Evolutionary conservation across 2,888 invertebrate genomes (phyloP).

Genomic region (Deilephila porcellus): DNA sequence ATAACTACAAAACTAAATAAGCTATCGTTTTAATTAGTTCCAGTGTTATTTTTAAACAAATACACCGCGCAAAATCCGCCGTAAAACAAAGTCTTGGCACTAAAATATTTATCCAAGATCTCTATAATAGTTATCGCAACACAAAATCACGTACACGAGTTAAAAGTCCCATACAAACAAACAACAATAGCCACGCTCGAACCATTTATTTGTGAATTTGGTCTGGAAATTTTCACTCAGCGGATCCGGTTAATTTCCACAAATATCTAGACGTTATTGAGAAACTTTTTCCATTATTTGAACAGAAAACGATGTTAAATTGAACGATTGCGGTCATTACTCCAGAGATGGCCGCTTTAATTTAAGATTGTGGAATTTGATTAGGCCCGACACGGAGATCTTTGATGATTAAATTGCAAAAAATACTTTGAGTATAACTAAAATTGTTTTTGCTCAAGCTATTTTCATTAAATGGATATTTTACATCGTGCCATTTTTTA

Average conservation of each 20-base stretch:
- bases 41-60: background rate
- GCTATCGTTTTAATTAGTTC: background rate
- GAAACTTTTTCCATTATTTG: constrained; percentile 68
- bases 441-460: background rate
- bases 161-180: background rate
- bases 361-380: constrained; percentile 38
- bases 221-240: constrained; percentile 41
- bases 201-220: constrained; percentile 28
- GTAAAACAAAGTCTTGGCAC: background rate
- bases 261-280: constrained; percentile 51
- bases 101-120: background rate
- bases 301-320: constrained; percentile 54
- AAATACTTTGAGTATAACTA: background rate
- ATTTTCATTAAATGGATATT: background rate
- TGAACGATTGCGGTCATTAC: constrained; percentile 54
- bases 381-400: background rate
- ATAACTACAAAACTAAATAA: background rate
- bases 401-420: constrained; percentile 11
- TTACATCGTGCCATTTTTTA: background rate
- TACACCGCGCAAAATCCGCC: background rate
- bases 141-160: constrained; percentile 6
- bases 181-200: constrained; percentile 17
- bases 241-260: constrained; percentile 53
- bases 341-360: constrained; percentile 39
- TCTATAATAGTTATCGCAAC: background rate